These are phyloP conservation scores for Sebastolobus alascanus DNA, from an alignment of 2,797 vertebrate genomes.

Conservation along the genomic window DNA sequence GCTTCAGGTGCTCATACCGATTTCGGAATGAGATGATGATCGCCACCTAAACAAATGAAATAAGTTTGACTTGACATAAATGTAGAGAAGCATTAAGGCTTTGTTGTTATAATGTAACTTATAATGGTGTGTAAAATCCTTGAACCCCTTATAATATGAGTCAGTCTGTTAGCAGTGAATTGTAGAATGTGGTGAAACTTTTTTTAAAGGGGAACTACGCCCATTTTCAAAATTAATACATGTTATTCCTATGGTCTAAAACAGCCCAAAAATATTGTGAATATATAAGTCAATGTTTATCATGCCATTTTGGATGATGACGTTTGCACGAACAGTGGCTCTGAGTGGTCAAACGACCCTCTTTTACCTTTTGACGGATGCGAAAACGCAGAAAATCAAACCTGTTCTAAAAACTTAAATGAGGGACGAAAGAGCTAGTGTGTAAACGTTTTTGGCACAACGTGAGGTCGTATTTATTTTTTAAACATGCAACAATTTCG, in stretches of 20 bases:
- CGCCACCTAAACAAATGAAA: constrained; percentile 81
- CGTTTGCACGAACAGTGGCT: fast-evolving
- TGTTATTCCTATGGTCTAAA: not conserved
- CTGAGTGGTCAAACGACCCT: no score
- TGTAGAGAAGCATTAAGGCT: not conserved
- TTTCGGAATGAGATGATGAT: constrained; percentile 93
- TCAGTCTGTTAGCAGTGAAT: not conserved
- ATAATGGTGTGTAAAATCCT: not conserved
- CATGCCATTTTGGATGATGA: no score
- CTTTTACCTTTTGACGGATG: no score
- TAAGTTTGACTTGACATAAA: not conserved
- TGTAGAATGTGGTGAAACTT: not conserved
- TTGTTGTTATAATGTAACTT: no score
- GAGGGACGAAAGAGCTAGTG: no score
- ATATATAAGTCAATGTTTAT: no score
- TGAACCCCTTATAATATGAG: not conserved
- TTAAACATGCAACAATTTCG: no score
- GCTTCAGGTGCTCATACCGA: constrained; percentile 89
- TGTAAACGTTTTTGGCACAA: no score
- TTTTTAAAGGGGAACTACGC: not conserved
- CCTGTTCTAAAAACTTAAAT: no score
- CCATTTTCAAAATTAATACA: not conserved
- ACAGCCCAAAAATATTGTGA: not conserved
- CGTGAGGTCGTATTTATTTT: no score
- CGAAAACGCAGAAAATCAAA: no score